Evolutionary conservation across 2,888 invertebrate species (phyloP), one percentile per base, ranked within the genome.

Genomic region (Luperina testacea): DNA sequence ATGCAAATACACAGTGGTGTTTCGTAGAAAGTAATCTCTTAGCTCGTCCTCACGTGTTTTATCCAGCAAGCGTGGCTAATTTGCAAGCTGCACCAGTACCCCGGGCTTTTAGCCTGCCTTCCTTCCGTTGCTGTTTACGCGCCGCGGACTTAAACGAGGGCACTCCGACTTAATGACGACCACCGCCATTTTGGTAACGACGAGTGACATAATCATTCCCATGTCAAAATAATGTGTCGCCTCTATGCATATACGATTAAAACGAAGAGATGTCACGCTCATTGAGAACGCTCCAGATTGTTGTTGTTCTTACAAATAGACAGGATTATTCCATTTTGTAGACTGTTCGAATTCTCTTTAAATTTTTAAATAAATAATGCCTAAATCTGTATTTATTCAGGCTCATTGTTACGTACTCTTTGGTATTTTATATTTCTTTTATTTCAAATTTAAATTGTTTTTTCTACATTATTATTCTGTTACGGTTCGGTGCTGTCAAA

Each of bases 151-250:
- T 94, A 95, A 95, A 95, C 92, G 94, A 95, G 94, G 94, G 94
- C 95, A 95, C 95, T 95, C 94, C 90, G 92, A 90, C 93, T 94
- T 95, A 95, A 95, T 95, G 95, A 95, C 94, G 93, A 92, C 94
- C 94, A 92, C 92, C 93, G 93, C 93, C 94, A 93, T 95, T 94
- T 94, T 90, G 92, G 93, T 93, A 93, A 94, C 93, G 91, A 90
- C 92, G 91, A 90, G 89, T 92, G 92, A 92, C 92, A 91, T 92
- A 91, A 90, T 90, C 87, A 88, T 88, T 85, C 82, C 77, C 77
- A 85, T 82, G 82, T 88, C 83, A 81, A 78, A 88, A 86, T 83
- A 85, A 86, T 75, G 75, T 84, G 76, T 84, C 86, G 61, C 77
- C 69, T 76, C 64, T 77, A 75, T 79, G 80, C 83, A 75, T 87